A percentile compares a stretch with the other conserved stretches of the same genome.
phyloP scores from a whole-genome alignment of 2,113 vertebrate species.

The Diphyllodes magnificus region DNA sequence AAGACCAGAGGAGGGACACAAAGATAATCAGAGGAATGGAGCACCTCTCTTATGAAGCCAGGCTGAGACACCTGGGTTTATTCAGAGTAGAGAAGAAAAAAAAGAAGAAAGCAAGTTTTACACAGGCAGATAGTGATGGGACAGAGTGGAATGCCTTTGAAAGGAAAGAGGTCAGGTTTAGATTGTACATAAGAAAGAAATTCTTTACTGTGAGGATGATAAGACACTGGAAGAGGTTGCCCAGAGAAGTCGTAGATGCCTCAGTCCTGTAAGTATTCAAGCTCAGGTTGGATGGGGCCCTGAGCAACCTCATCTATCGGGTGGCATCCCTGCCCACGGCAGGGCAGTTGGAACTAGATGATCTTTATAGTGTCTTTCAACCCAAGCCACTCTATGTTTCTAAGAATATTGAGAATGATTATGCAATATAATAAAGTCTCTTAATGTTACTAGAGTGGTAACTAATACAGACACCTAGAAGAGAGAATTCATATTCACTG shows the following conservation, averaged over 20 bases:
- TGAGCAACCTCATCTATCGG: not conserved
- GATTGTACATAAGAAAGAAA: not conserved
- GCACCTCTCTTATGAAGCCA: not conserved
- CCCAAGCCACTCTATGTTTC: not conserved
- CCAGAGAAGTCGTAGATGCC: not conserved
- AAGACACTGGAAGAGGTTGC: not conserved
- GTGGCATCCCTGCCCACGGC: no score
- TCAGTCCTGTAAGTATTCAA: not conserved
- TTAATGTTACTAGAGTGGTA: not conserved
- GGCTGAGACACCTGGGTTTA: not conserved
- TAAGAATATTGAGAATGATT: not conserved
- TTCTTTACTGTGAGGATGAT: not conserved
- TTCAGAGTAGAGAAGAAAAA: not conserved
- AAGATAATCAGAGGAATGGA: not conserved
- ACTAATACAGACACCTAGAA: not conserved
- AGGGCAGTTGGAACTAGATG: not conserved
- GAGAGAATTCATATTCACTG: not conserved
- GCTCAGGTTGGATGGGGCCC: not conserved
- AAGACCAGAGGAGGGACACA: not conserved
- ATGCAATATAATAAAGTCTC: not conserved
- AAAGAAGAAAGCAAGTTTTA: not conserved
- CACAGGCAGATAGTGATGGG: accelerated
- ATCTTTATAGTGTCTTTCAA: not conserved
- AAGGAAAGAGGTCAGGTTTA: not conserved
- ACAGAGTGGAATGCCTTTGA: not conserved